phyloP scores from a whole-genome alignment of 2,113 vertebrate genomes.

The Erpornis zantholeuca region DNA sequence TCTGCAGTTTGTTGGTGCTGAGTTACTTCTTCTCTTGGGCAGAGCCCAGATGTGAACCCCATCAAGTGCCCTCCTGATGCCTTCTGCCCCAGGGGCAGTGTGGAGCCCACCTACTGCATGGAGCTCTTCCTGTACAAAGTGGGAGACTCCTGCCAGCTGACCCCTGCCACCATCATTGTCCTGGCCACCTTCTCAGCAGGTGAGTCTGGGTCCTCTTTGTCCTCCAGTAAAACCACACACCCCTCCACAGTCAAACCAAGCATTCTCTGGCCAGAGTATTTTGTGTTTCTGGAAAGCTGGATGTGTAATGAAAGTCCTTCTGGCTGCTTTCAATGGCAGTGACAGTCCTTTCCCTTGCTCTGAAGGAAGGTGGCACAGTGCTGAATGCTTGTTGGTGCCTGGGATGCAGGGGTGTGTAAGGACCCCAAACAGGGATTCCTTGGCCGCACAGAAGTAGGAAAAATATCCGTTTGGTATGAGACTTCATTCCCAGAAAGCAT shows the following conservation, averaged over 20 bases:
- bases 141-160: constrained; percentile 80
- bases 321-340: not conserved
- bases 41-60: constrained; percentile 86
- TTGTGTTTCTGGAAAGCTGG: not conserved
- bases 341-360: not conserved
- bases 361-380: not conserved
- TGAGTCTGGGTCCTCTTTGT: constrained; percentile 7
- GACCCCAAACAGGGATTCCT: not conserved
- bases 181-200: constrained; percentile 78
- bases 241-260: not conserved
- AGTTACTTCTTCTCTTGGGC: not conserved
- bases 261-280: not conserved
- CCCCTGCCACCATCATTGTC: constrained; percentile 78
- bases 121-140: constrained; percentile 84
- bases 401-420: not conserved
- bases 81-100: constrained; percentile 84
- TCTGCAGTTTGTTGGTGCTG: not conserved
- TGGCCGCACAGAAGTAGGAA: not conserved
- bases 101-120: constrained; percentile 83
- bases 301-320: not conserved
- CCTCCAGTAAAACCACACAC: not conserved
- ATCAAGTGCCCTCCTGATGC: constrained; percentile 82
- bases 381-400: not conserved
- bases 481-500: not conserved
- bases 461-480: not conserved